Percentiles rank a stretch among this genome's conserved stretches.
Conservation (phyloP, 2,888 invertebrate genomes). For the Gortyna flavago region DNA sequence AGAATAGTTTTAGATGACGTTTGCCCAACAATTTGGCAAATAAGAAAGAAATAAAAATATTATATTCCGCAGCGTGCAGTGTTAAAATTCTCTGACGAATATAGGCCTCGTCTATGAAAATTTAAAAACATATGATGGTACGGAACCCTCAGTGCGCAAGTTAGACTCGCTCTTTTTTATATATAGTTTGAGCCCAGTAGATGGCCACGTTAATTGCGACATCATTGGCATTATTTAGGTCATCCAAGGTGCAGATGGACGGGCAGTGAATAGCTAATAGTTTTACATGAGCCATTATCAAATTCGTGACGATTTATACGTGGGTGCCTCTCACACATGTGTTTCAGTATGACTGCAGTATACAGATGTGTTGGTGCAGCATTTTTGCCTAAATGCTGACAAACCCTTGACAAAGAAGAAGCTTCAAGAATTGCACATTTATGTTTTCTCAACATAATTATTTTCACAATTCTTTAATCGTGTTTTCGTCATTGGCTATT, state of each 20-base stretch:
- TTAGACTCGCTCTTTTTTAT: too few species aligned
- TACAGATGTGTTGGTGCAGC: not conserved
- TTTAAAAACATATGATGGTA: too few species aligned
- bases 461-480: not conserved
- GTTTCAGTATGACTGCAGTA: not conserved
- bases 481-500: constrained; percentile 20
- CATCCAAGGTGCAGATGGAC: not conserved
- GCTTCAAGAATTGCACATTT: not conserved
- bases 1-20: too few species aligned
- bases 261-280: not conserved
- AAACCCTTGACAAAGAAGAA: not conserved
- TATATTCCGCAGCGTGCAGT: too few species aligned
- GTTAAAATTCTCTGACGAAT: too few species aligned
- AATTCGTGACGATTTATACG: not conserved
- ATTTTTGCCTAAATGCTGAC: not conserved
- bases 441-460: not conserved
- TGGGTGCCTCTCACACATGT: too few species aligned
- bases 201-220: not conserved
- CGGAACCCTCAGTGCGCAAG: too few species aligned
- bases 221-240: not conserved
- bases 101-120: too few species aligned
- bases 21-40: too few species aligned
- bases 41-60: too few species aligned
- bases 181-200: not conserved
- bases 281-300: not conserved